phyloP scores from a whole-genome alignment of 1,140 invertebrate species.

The Hydropsyche tenuis region DNA sequence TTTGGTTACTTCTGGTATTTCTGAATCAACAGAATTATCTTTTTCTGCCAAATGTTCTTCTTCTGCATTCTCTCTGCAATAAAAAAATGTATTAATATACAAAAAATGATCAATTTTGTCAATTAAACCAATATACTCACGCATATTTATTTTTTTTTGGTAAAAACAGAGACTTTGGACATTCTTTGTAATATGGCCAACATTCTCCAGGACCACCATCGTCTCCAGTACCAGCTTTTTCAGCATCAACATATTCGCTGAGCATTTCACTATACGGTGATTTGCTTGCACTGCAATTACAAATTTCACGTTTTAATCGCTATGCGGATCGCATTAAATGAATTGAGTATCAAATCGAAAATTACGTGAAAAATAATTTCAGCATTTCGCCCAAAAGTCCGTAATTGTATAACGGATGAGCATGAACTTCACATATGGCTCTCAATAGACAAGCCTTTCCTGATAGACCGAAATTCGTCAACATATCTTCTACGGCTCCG shows the following conservation, averaged over 20 bases:
- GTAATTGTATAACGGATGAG: conserved; percentile 76
- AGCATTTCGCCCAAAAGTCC: conserved; percentile 80
- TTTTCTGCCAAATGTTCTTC: conserved; percentile 56
- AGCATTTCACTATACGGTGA: conserved; percentile 77
- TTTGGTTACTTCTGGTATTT: conserved; percentile 42
- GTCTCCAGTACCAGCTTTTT: conserved; percentile 73
- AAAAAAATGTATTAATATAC: not conserved
- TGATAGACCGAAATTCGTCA: conserved; percentile 77
- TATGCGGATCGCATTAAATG: not conserved
- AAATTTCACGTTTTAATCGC: not conserved
- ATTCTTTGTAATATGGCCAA: conserved; percentile 82
- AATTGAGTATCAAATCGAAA: conserved; percentile 43
- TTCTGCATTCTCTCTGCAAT: conserved; percentile 59
- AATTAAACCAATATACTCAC: conserved; percentile 65
- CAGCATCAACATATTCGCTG: conserved; percentile 78
- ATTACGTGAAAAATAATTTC: conserved; percentile 82
- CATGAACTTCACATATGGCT: conserved; percentile 85
- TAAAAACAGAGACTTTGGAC: conserved; percentile 81
- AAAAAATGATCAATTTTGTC: not conserved
- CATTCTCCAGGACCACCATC: conserved; percentile 71
- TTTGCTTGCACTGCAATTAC: conserved; percentile 72
- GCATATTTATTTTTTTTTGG: conserved; percentile 71
- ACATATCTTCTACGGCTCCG: conserved; percentile 75
- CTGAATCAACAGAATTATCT: conserved; percentile 53
- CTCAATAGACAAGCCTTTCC: conserved; percentile 82